Base-by-base conservation (phyloP, 2,888 invertebrate genomes). In the Drosophila borealis region DNA sequence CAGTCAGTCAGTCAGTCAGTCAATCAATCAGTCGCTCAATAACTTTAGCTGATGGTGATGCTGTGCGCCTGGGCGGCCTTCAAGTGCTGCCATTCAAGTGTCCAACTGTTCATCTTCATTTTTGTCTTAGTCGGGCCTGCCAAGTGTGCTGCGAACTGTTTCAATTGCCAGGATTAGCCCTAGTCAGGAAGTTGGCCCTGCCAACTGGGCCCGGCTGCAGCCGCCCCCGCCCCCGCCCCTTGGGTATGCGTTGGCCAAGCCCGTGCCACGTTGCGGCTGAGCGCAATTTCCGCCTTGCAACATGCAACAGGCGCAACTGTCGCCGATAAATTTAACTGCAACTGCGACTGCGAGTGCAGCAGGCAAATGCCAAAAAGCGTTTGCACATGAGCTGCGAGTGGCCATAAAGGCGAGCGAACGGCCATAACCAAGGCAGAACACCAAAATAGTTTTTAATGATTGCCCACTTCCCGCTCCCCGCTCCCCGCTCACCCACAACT, bases 261-360 rank as follows among this genome's bases (percentile, higher is more conserved):
- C 29, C 14, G 39, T 45, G 54, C 51, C 8, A 51, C 60, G 77
- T 68, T 80, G 63, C 82, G 88, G 72, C 72, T 82, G 77, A 82
- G 76, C 82, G 72, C 89, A 74, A 84, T 80, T 88, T 85, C 84
- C 87, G 83, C 70, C 57, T 60, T 74, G 62, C 49, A 11, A 49
- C 48, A 50, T 42, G 60, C 66, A 48, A n/a, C n/a, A 56, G 61
- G 54, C 64, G 65, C 88, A 88, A 88, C 90, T 88, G 88, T 88
- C 74, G 85, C 81, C 83, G 73, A 88, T 90, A 90, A 88, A 88
- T 88, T 90, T 84, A 37, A 74, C 60, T 64, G 61, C 74, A 63
- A 61, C 57, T 65, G 53, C 53, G 19, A 55, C 55, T 17, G 36
- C 67, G 37, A 34, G 62, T 37, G 10, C 60, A 37, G 34, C 46